Percentiles rank a stretch among this genome's conserved stretches.
These are phyloP conservation scores for Catalaphyllia jardinei DNA, from an alignment of 64 coral and sea anemone species.

Conservation along the genomic window DNA sequence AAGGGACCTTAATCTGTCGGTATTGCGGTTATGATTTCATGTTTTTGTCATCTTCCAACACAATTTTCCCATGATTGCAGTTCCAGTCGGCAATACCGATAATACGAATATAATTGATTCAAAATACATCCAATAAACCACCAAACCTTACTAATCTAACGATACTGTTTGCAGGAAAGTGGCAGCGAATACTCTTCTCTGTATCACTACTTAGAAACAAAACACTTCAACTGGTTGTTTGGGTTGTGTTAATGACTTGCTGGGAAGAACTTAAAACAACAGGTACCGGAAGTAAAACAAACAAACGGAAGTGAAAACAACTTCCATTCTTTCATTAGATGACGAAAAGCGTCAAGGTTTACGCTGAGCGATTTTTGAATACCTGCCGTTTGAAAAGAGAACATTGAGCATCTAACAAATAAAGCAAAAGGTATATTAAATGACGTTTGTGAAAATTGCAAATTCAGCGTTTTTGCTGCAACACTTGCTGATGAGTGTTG, in stretches of 20 bases:
- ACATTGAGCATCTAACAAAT: neutral
- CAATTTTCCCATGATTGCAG: too few relatives aligned
- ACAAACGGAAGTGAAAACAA: slow-evolving; percentile 2
- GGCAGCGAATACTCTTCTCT: too few relatives aligned
- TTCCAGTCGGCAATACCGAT: too few relatives aligned
- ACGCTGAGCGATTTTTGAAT: neutral
- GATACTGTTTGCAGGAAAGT: too few relatives aligned
- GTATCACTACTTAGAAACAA: neutral
- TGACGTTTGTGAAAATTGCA: neutral
- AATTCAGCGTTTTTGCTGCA: neutral
- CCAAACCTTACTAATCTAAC: too few relatives aligned
- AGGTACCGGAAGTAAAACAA: slow-evolving; percentile 8
- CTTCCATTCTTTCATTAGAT: neutral
- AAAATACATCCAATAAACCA: too few relatives aligned
- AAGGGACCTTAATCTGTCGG: too few relatives aligned
- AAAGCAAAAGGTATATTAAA: neutral
- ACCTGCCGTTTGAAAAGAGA: neutral
- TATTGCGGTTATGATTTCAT: too few relatives aligned
- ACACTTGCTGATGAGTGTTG: neutral
- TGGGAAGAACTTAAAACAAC: neutral
- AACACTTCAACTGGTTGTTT: neutral
- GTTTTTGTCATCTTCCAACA: too few relatives aligned
- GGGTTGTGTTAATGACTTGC: slow-evolving; percentile 20
- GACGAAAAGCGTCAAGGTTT: too few relatives aligned
- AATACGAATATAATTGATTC: too few relatives aligned